These are phyloP conservation scores for Portevinia maculata DNA, from an alignment of 2,888 invertebrate species.

Conservation along the genomic window DNA sequence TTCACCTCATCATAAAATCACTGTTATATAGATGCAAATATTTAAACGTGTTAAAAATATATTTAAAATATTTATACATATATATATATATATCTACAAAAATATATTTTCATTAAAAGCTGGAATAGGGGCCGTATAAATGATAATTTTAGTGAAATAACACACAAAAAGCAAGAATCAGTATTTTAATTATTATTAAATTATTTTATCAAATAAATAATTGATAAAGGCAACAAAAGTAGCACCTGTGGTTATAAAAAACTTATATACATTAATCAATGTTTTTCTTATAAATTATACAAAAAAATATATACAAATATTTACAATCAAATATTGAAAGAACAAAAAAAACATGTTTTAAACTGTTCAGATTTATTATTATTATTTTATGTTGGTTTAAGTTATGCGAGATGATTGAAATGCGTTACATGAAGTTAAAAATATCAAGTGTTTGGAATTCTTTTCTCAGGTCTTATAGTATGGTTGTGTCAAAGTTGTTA, in stretches of 20 bases:
- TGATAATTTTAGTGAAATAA: slow-evolving; percentile 58
- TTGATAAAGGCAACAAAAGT: slow-evolving; percentile 24
- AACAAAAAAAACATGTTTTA: too few species aligned
- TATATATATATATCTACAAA: slow-evolving; percentile 24
- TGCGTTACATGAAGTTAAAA: too few species aligned
- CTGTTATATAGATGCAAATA: slow-evolving; percentile 42
- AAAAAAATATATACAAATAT: too few species aligned
- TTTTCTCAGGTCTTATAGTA: too few species aligned
- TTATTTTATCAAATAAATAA: slow-evolving; percentile 27
- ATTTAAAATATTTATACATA: slow-evolving; percentile 38
- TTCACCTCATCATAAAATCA: slow-evolving; percentile 27
- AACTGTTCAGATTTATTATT: too few species aligned
- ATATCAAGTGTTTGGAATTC: too few species aligned
- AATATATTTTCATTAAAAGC: slow-evolving; percentile 63
- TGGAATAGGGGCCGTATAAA: slow-evolving; percentile 72
- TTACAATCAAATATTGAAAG: too few species aligned
- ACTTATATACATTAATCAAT: slow-evolving; percentile 9
- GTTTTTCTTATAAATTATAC: slow-evolving; percentile 7
- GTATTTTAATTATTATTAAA: slow-evolving; percentile 57
- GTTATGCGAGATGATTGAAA: too few species aligned
- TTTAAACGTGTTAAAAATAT: slow-evolving; percentile 18
- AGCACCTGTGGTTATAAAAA: slow-evolving; percentile 28
- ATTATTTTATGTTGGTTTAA: too few species aligned
- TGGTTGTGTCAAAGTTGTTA: too few species aligned
- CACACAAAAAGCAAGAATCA: slow-evolving; percentile 37